Conservation (phyloP, 37 sponge, comb jelly and placozoan genomes). For the Corticium candelabrum region DNA sequence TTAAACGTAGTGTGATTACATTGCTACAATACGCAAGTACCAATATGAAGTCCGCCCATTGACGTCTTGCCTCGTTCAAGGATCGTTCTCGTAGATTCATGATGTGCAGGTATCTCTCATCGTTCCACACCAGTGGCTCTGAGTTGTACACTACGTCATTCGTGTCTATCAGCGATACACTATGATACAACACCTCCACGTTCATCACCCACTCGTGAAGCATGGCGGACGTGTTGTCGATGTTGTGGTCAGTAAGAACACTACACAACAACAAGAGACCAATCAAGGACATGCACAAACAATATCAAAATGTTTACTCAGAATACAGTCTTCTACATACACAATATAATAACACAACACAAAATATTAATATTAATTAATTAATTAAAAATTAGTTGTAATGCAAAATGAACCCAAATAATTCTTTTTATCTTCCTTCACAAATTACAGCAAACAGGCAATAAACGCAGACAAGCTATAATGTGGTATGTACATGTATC, state of each 20-base stretch:
- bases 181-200: constrained; percentile 34
- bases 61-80: constrained; percentile 39
- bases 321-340: too few relatives aligned
- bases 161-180: constrained; percentile 28
- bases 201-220: constrained; percentile 63
- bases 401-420: too few relatives aligned
- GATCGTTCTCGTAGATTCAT: constrained; percentile 53
- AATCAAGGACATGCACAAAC: too few relatives aligned
- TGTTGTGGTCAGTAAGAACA: constrained; percentile 68
- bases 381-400: too few relatives aligned
- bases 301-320: too few relatives aligned
- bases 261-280: too few relatives aligned
- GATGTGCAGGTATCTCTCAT: constrained; percentile 44
- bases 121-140: constrained; percentile 45
- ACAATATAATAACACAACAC: too few relatives aligned
- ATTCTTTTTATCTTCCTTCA: too few relatives aligned
- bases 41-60: constrained; percentile 65
- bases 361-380: too few relatives aligned
- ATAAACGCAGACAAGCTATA: too few relatives aligned
- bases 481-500: too few relatives aligned
- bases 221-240: constrained; percentile 65
- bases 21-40: constrained; percentile 34
- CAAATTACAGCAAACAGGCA: too few relatives aligned
- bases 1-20: background rate
- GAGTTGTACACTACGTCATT: constrained; percentile 10